Conservation (phyloP, 2,797 vertebrate species). For the Benthosema pterotum region DNA sequence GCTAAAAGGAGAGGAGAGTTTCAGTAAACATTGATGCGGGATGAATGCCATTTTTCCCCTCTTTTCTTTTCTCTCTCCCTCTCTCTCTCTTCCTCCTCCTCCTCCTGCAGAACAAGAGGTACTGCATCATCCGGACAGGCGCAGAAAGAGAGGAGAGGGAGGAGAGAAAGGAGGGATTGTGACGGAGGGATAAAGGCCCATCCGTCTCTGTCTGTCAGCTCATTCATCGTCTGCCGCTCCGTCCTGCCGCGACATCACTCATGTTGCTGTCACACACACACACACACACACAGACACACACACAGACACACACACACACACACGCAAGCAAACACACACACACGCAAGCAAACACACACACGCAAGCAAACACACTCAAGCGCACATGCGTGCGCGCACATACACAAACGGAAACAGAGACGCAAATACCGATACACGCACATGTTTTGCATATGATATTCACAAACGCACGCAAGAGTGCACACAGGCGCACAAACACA, state of each 20-base stretch:
- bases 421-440: background rate
- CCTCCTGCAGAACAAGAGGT: conserved; percentile 87
- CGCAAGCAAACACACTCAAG: conserved; percentile 27
- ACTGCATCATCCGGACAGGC: conserved; percentile 99
- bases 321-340: conserved; percentile 55
- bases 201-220: conserved; percentile 94
- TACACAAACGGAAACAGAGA: conserved; percentile 13
- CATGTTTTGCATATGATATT: background rate
- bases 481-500: conserved; percentile 21
- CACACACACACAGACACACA: conserved; percentile 72
- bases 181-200: conserved; percentile 95
- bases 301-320: conserved; percentile 12
- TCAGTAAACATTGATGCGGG: conserved; percentile 68
- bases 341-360: conserved; percentile 10
- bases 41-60: conserved; percentile 71
- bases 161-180: conserved; percentile 82
- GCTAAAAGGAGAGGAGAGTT: conserved; percentile 17
- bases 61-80: conserved; percentile 54
- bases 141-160: conserved; percentile 75
- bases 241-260: conserved; percentile 92
- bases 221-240: conserved; percentile 94
- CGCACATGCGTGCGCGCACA: too few species aligned
- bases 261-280: conserved; percentile 90
- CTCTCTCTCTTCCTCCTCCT: conserved; percentile 47
- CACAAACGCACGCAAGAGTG: background rate